phyloP scores from a whole-genome alignment of 2,797 vertebrate genomes.

The Diplodus sargus region DNA sequence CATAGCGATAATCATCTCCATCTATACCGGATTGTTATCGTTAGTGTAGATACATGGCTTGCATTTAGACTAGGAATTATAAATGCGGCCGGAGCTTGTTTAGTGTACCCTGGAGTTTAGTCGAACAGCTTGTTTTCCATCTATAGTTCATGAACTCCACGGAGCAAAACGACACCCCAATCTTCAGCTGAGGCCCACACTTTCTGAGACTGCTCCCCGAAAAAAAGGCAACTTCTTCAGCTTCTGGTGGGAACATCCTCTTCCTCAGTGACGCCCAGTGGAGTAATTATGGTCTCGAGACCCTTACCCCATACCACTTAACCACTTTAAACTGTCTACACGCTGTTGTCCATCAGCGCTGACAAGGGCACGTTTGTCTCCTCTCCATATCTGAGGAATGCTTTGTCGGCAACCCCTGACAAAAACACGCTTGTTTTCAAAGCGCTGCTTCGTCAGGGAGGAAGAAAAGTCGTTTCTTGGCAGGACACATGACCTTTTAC shows the following conservation, averaged over 20 bases:
- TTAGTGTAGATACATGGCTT: constrained; percentile 43
- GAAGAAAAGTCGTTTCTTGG: constrained; percentile 10
- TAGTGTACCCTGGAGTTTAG: constrained; percentile 11
- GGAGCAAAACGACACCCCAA: neutral
- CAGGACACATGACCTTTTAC: constrained; percentile 44
- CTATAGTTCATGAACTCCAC: constrained; percentile 14
- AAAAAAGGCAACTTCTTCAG: constrained; percentile 7
- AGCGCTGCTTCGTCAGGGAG: neutral
- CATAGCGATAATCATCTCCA: constrained; percentile 56
- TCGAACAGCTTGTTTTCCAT: constrained; percentile 34
- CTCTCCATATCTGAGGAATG: constrained; percentile 44
- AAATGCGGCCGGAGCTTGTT: constrained; percentile 33
- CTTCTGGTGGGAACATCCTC: constrained; percentile 23
- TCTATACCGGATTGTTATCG: constrained; percentile 57
- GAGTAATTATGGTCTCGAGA: constrained; percentile 54
- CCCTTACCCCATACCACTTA: constrained; percentile 50
- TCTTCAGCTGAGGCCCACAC: neutral
- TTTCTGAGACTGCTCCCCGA: neutral
- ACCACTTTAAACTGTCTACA: constrained; percentile 56
- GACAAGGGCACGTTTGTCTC: constrained; percentile 68
- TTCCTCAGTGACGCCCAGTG: constrained; percentile 37
- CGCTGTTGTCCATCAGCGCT: constrained; percentile 42
- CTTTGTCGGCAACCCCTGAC: constrained; percentile 55
- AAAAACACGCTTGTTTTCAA: constrained; percentile 58
- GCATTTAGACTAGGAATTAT: constrained; percentile 47